phyloP scores from a whole-genome alignment of 2,888 invertebrate genomes.

The Thymelicus sylvestris region DNA sequence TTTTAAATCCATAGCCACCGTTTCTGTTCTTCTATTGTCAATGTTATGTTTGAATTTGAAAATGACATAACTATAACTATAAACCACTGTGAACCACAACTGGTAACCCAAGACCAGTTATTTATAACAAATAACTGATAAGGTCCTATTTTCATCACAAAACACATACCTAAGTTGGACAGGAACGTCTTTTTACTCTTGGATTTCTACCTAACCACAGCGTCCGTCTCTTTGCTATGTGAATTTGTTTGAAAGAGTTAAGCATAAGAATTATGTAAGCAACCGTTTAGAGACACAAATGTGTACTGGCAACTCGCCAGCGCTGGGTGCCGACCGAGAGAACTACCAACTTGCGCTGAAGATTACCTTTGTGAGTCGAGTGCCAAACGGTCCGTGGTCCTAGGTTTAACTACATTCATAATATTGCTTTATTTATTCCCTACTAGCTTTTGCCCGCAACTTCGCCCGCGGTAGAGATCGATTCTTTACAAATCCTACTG shows the following conservation, averaged over 20 bases:
- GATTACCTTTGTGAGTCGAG: constrained; percentile 19
- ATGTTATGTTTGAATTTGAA: too few species aligned
- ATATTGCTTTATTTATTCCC: constrained; percentile 7
- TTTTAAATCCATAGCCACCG: too few species aligned
- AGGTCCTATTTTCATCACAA: too few species aligned
- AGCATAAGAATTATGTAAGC: constrained; percentile 27
- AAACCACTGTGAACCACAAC: too few species aligned
- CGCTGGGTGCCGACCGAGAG: constrained; percentile 13
- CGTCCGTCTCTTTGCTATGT: background rate
- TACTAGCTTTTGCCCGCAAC: too few species aligned
- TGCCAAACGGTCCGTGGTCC: constrained; percentile 15
- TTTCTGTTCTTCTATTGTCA: too few species aligned
- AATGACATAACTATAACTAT: too few species aligned
- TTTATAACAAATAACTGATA: too few species aligned
- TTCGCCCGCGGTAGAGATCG: too few species aligned
- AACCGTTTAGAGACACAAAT: constrained; percentile 31
- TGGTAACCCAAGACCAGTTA: too few species aligned
- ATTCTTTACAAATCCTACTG: too few species aligned
- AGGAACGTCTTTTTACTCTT: background rate
- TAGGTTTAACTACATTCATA: constrained; percentile 15
- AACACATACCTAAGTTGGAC: too few species aligned
- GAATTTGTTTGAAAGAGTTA: constrained; percentile 11
- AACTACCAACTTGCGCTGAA: constrained; percentile 4
- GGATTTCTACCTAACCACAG: background rate
- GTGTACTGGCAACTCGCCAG: constrained; percentile 22